These are phyloP conservation scores for Nephrotoma appendiculata DNA, from an alignment of 2,888 invertebrate genomes.

Conservation along the genomic window DNA sequence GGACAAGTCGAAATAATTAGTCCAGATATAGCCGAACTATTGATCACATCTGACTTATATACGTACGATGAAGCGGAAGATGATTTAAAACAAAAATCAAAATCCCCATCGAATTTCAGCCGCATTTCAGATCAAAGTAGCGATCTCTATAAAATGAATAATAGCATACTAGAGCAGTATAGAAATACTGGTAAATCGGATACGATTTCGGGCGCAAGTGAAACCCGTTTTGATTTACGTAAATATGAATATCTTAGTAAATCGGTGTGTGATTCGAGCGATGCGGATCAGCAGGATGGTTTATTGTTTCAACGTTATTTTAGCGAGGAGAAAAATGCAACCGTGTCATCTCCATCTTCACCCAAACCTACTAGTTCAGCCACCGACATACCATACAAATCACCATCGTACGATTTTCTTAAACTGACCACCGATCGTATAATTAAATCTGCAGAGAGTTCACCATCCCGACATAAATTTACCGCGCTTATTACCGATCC, in stretches of 20 bases:
- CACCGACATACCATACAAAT: not conserved
- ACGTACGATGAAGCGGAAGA: not conserved
- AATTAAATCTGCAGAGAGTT: slow-evolving; percentile 21
- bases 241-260: not conserved
- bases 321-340: not conserved
- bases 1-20: not conserved
- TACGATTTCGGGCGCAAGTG: not conserved
- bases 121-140: not conserved
- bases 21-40: not conserved
- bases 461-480: slow-evolving; percentile 15
- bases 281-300: not conserved
- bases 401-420: slow-evolving; percentile 19
- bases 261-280: not conserved
- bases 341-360: slow-evolving; percentile 21
- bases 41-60: not conserved
- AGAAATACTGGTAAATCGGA: not conserved
- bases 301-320: not conserved
- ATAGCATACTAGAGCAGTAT: not conserved
- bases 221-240: not conserved
- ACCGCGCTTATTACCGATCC: not conserved
- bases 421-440: slow-evolving; percentile 9
- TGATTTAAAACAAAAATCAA: not conserved
- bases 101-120: not conserved
- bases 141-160: not conserved
- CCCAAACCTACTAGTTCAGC: slow-evolving; percentile 19